Conservation (phyloP, 2,797 vertebrate genomes). For the Cynodonichthys magdalenae region DNA sequence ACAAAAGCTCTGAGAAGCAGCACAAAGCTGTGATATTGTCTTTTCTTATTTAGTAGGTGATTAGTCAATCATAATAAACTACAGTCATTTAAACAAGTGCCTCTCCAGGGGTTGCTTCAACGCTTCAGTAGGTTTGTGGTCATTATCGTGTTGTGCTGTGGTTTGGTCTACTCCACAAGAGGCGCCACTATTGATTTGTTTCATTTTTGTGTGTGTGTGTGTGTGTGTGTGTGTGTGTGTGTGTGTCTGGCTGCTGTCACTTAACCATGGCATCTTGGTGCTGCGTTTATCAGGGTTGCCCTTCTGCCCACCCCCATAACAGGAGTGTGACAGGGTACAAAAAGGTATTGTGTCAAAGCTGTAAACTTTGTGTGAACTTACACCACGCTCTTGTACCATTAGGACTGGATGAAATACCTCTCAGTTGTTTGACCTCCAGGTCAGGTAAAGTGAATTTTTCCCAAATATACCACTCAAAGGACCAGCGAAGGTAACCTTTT, state of each 20-base stretch:
- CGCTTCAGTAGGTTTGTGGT: conserved; percentile 69
- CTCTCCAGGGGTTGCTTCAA: conserved; percentile 60
- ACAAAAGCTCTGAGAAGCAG: conserved; percentile 33
- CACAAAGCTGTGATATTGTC: conserved; percentile 61
- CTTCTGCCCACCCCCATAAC: conserved; percentile 45
- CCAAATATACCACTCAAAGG: conserved; percentile 34
- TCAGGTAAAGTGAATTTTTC: conserved; percentile 52
- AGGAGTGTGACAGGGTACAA: conserved; percentile 41
- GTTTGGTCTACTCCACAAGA: conserved; percentile 60
- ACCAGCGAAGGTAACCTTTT: conserved; percentile 28
- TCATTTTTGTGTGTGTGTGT: conserved; percentile 43
- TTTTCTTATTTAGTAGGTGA: conserved; percentile 68
- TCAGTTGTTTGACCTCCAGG: conserved; percentile 38
- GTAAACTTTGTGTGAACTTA: conserved; percentile 73
- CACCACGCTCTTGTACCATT: conserved; percentile 22
- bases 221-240: conserved; percentile 43
- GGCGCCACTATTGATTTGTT: conserved; percentile 71
- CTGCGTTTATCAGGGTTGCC: conserved; percentile 52
- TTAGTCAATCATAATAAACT: conserved; percentile 70
- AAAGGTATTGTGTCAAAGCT: conserved; percentile 22
- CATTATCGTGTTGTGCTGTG: conserved; percentile 68
- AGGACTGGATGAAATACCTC: conserved; percentile 31
- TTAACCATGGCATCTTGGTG: conserved; percentile 53
- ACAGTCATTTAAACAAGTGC: conserved; percentile 59
- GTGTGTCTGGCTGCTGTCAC: conserved; percentile 69